Evolutionary conservation across 2,797 vertebrate species (phyloP).

Genomic region (Mareca strepera): DNA sequence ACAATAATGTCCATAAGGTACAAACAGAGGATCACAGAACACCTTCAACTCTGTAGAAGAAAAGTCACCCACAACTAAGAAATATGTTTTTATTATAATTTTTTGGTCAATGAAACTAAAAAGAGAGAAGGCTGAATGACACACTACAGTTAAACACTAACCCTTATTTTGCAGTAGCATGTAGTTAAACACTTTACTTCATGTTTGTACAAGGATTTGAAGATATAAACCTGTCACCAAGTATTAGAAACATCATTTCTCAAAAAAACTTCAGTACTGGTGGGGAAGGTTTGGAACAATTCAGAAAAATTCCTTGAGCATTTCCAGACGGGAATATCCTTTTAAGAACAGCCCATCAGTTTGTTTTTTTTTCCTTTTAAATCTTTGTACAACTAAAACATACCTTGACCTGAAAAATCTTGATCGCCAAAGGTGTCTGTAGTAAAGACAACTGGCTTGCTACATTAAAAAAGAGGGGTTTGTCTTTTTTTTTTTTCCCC

Average conservation of each 20-base stretch:
- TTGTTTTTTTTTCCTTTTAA: neutral
- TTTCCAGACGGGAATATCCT: neutral
- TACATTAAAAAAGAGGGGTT: neutral
- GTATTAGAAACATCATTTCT: slow-evolving; percentile 17
- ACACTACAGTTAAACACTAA: neutral
- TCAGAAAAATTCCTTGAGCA: neutral
- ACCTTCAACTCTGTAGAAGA: neutral
- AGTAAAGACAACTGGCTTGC: neutral
- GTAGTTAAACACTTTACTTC: slow-evolving; percentile 45
- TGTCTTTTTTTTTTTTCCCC: neutral
- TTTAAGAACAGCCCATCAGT: neutral
- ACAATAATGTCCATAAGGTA: neutral
- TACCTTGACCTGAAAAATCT: neutral
- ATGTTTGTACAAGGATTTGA: slow-evolving; percentile 35
- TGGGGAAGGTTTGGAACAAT: neutral
- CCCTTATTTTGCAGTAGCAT: slow-evolving; percentile 37
- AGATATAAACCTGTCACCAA: slow-evolving; percentile 53
- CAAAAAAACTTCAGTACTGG: neutral
- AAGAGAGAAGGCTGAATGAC: slow-evolving; percentile 1
- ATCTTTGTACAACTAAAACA: neutral
- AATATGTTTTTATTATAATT: neutral
- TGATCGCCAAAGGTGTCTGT: neutral
- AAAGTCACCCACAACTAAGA: neutral
- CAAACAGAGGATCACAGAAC: neutral
- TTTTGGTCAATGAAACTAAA: slow-evolving; percentile 2